These are phyloP conservation scores for Eueides isabella DNA, from an alignment of 1,140 invertebrate genomes.

Conservation along the genomic window DNA sequence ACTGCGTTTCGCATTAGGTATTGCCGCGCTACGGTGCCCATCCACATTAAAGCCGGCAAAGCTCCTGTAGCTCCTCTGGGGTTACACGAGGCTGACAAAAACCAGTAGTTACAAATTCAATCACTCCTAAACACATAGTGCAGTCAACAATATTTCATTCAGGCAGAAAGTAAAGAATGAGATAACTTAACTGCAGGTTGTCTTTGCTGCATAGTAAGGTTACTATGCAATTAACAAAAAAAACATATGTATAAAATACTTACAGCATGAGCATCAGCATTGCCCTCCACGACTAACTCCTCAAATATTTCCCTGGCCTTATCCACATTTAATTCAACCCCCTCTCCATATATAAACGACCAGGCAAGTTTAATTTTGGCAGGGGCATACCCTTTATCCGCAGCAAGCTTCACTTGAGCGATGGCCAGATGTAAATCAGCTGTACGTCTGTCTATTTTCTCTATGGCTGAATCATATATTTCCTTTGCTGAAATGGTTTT, in stretches of 20 bases:
- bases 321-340: constrained; percentile 88
- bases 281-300: constrained; percentile 88
- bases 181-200: no score
- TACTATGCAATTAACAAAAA: no score
- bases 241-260: constrained; percentile 45
- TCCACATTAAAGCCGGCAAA: no score
- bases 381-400: constrained; percentile 89
- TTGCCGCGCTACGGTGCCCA: no score
- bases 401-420: constrained; percentile 87
- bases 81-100: no score
- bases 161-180: no score
- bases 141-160: no score
- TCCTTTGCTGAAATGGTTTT: constrained; percentile 82
- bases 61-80: no score
- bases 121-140: no score
- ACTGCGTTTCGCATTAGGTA: no score
- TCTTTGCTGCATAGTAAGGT: no score
- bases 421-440: constrained; percentile 86
- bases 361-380: constrained; percentile 93
- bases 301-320: constrained; percentile 91
- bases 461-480: constrained; percentile 86
- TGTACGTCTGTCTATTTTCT: constrained; percentile 85
- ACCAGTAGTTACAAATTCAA: no score
- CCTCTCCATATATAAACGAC: constrained; percentile 92
- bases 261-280: constrained; percentile 95